phyloP scores from a whole-genome alignment of 2,888 invertebrate genomes.

The Halictus ligatus region DNA sequence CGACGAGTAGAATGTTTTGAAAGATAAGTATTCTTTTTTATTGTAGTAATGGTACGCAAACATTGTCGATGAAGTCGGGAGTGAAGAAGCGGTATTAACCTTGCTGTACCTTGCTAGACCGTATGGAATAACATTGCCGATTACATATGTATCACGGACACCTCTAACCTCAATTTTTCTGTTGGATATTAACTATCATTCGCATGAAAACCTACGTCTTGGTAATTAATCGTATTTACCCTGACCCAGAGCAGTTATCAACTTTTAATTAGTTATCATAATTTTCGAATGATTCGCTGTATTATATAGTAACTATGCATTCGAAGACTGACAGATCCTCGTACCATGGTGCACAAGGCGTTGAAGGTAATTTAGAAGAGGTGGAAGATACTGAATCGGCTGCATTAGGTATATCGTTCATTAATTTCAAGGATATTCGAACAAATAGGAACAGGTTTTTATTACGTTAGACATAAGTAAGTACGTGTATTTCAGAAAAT shows the following conservation, averaged over 20 bases:
- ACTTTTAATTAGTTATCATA: background rate
- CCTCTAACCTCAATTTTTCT: constrained; percentile 29
- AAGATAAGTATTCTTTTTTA: background rate
- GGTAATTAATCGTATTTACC: background rate
- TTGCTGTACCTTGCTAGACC: background rate
- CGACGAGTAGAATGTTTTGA: background rate
- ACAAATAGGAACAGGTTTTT: background rate
- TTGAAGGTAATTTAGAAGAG: constrained; percentile 6
- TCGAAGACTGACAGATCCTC: background rate
- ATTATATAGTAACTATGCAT: background rate
- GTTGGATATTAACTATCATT: background rate
- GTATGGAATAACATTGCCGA: background rate
- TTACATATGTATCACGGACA: too few species aligned
- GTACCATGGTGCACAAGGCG: background rate
- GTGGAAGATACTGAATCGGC: background rate
- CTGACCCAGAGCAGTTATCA: background rate
- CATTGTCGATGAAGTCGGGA: background rate
- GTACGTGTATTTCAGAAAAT: constrained; percentile 27
- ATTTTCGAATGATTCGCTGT: background rate
- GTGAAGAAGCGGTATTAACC: background rate
- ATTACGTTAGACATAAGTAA: background rate
- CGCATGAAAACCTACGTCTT: background rate
- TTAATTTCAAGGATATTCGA: background rate
- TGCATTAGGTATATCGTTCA: constrained; percentile 22
- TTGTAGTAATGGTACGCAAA: too few species aligned